phyloP scores from a whole-genome alignment of 2,113 vertebrate genomes.

The Crypturellus undulatus region DNA sequence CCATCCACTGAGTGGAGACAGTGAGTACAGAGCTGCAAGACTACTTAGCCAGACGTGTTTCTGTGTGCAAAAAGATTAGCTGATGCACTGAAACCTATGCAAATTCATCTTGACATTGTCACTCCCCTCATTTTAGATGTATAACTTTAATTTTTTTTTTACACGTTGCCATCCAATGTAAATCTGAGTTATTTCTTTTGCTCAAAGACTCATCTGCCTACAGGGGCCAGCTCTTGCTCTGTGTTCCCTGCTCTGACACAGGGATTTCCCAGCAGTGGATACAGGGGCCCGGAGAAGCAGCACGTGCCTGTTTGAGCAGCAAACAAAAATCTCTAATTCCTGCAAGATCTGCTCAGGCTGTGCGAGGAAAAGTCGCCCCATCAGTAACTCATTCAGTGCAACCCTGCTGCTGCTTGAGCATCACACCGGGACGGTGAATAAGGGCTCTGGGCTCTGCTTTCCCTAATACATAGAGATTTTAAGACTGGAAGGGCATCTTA shows the following conservation, averaged over 20 bases:
- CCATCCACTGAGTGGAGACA: no score
- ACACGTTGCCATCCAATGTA: neutral
- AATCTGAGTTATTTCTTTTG: neutral
- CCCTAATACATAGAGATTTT: neutral
- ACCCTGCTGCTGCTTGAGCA: neutral
- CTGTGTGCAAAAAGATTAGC: neutral
- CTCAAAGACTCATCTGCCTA: neutral
- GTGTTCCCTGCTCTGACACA: neutral
- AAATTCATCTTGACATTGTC: neutral
- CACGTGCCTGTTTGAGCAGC: neutral
- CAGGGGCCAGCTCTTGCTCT: neutral
- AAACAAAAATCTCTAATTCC: neutral
- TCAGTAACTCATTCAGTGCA: neutral
- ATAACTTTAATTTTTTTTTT: neutral
- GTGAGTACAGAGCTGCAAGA: neutral
- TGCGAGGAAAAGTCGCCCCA: neutral
- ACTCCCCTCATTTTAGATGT: neutral
- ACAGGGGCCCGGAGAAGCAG: neutral
- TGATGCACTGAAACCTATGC: no score
- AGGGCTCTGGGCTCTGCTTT: neutral
- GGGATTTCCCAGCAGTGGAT: neutral
- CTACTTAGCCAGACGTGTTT: neutral
- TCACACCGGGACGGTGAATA: fast-evolving
- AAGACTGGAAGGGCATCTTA: neutral
- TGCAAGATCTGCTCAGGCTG: fast-evolving